phyloP scores from a whole-genome alignment of 2,797 vertebrate genomes.

The Pristis pectinata region DNA sequence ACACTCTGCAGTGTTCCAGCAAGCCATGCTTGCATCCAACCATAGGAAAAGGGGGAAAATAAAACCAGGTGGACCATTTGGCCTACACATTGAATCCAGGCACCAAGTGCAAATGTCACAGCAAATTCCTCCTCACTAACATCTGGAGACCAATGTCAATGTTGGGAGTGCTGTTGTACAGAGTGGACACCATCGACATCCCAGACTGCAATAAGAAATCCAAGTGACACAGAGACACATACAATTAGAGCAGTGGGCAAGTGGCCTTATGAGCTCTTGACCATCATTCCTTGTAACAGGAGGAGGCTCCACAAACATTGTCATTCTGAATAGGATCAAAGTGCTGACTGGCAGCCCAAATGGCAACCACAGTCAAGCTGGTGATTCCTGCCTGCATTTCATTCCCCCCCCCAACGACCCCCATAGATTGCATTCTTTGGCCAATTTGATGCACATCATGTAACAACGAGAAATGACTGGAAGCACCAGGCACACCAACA shows the following conservation, averaged over 20 bases:
- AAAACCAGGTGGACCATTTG: too few relatives aligned
- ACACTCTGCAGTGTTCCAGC: too few relatives aligned
- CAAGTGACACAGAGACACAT: too few relatives aligned
- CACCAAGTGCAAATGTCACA: too few relatives aligned
- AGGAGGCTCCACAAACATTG: neutral
- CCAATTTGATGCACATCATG: too few relatives aligned
- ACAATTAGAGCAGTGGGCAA: neutral
- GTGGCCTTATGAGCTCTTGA: neutral
- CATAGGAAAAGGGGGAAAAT: too few relatives aligned
- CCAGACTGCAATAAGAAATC: neutral
- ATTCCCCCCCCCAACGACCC: neutral
- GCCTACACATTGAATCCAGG: too few relatives aligned
- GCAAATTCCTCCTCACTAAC: too few relatives aligned
- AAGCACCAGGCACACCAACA: too few relatives aligned
- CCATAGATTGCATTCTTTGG: neutral
- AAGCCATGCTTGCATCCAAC: too few relatives aligned
- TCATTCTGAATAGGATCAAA: neutral
- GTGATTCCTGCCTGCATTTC: neutral
- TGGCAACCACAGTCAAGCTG: neutral
- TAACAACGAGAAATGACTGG: too few relatives aligned
- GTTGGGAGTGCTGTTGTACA: neutral
- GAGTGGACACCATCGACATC: neutral
- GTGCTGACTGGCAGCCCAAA: neutral
- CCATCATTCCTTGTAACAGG: neutral
- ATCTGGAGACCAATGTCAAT: too few relatives aligned